Conservation (phyloP, 2,113 vertebrate species). For the Passer montanus region DNA sequence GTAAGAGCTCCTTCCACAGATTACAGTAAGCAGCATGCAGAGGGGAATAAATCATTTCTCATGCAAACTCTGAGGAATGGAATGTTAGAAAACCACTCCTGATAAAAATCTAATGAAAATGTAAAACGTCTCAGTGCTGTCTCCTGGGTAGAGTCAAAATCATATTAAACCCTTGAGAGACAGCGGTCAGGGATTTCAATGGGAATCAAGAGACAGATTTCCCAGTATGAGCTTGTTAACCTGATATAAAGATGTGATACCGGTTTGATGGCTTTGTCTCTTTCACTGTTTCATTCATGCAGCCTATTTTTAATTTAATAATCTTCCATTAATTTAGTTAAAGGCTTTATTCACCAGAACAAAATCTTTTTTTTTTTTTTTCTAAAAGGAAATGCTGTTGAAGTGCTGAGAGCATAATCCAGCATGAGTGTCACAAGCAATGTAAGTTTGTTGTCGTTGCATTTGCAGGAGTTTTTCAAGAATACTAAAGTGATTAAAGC, state of each 20-base stretch:
- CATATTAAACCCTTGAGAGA: constrained; percentile 28
- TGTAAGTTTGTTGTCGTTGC: neutral
- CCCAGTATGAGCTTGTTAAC: constrained; percentile 32
- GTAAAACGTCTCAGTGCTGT: constrained; percentile 20
- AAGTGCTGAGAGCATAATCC: neutral
- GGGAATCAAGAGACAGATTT: constrained; percentile 32
- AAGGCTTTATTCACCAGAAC: neutral
- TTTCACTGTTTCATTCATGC: neutral
- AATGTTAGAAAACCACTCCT: constrained; percentile 24
- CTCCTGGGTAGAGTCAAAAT: constrained; percentile 5
- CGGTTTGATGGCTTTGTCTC: constrained; percentile 17
- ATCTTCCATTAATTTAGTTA: constrained; percentile 23
- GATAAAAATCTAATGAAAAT: constrained; percentile 60
- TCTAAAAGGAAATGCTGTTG: neutral
- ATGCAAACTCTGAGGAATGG: constrained; percentile 8
- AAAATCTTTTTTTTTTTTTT: neutral
- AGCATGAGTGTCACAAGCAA: neutral
- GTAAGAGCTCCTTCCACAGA: neutral
- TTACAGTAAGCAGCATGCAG: constrained; percentile 2
- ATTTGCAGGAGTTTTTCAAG: neutral
- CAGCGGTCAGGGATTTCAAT: constrained; percentile 14
- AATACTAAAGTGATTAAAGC: neutral
- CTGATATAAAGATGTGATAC: neutral
- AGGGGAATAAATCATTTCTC: constrained; percentile 27
- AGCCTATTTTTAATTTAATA: constrained; percentile 33